Evolutionary conservation across 2,888 invertebrate genomes (phyloP).

Genomic region (Cephus nigrinus): DNA sequence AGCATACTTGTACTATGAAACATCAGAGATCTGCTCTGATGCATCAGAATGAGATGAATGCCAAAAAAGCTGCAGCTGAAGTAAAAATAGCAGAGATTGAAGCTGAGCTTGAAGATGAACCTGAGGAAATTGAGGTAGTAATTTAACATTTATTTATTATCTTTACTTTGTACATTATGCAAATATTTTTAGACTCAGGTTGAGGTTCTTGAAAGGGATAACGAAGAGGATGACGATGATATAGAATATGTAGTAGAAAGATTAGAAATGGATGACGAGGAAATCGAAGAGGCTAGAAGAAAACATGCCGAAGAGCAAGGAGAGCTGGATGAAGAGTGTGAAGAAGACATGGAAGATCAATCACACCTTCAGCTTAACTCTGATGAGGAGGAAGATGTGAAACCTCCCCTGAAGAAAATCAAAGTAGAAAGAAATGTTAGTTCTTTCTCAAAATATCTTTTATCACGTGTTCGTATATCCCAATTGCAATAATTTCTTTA

Average conservation of each 20-base stretch:
- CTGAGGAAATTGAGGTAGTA: slow-evolving; percentile 33
- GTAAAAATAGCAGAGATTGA: slow-evolving; percentile 23
- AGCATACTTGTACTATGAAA: slow-evolving; percentile 72
- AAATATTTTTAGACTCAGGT: not conserved
- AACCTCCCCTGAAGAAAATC: slow-evolving; percentile 33
- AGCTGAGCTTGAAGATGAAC: slow-evolving; percentile 24
- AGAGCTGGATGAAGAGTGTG: slow-evolving; percentile 31
- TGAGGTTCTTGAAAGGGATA: slow-evolving; percentile 18
- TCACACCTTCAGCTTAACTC: not conserved
- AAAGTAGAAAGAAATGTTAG: slow-evolving; percentile 29
- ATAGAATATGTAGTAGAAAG: slow-evolving; percentile 56
- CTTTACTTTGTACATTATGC: not conserved
- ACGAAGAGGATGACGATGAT: slow-evolving; percentile 49
- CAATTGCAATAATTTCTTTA: not conserved
- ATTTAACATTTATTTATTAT: slow-evolving; percentile 1
- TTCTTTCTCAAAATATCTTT: not conserved
- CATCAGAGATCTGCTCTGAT: slow-evolving; percentile 67
- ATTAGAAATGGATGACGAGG: slow-evolving; percentile 44
- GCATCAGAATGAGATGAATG: slow-evolving; percentile 36
- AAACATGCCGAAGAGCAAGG: slow-evolving; percentile 16
- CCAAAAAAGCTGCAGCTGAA: slow-evolving; percentile 15
- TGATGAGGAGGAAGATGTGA: slow-evolving; percentile 33
- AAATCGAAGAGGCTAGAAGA: slow-evolving; percentile 36
- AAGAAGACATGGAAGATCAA: slow-evolving; percentile 30
- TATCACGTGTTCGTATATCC: not conserved